These are phyloP conservation scores for Scopus umbretta DNA, from an alignment of 2,113 vertebrate species.

Conservation along the genomic window DNA sequence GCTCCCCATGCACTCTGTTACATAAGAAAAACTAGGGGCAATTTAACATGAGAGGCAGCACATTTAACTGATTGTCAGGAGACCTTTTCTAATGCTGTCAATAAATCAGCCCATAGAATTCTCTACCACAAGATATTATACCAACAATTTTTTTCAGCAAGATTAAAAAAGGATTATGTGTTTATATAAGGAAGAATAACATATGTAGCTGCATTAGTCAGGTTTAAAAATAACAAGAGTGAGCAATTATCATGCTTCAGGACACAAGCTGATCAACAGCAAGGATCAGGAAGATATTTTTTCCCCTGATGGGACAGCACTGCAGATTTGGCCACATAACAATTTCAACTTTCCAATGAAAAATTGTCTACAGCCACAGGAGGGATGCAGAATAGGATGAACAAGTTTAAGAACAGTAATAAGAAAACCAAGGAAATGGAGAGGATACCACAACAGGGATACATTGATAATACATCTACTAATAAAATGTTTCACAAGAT, in stretches of 20 bases:
- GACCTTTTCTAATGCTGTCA: not conserved
- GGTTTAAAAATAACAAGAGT: slow-evolving; percentile 61
- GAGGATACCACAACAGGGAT: not conserved
- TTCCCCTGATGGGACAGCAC: slow-evolving; percentile 37
- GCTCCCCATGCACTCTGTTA: not conserved
- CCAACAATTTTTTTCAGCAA: slow-evolving; percentile 9
- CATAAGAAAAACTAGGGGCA: slow-evolving; percentile 24
- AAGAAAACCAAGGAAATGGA: not conserved
- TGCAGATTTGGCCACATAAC: slow-evolving; percentile 36
- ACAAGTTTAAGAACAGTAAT: not conserved
- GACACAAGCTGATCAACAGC: slow-evolving; percentile 50
- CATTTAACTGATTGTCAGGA: not conserved
- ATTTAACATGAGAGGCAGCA: slow-evolving; percentile 2
- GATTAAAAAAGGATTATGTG: slow-evolving; percentile 58
- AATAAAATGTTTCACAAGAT: not conserved
- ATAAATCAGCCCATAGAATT: slow-evolving; percentile 21
- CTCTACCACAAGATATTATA: slow-evolving; percentile 28
- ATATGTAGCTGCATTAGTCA: slow-evolving; percentile 62
- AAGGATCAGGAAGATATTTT: slow-evolving; percentile 57
- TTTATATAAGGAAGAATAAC: slow-evolving; percentile 62
- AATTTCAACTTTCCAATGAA: slow-evolving; percentile 14
- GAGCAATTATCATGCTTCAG: slow-evolving; percentile 46
- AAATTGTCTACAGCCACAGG: not conserved
- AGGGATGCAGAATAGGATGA: not conserved
- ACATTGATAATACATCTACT: not conserved